Percentiles rank a stretch among this genome's conserved stretches.
Evolutionary conservation across 2,888 invertebrate genomes (phyloP).

Genomic region (Brachyptera risi): DNA sequence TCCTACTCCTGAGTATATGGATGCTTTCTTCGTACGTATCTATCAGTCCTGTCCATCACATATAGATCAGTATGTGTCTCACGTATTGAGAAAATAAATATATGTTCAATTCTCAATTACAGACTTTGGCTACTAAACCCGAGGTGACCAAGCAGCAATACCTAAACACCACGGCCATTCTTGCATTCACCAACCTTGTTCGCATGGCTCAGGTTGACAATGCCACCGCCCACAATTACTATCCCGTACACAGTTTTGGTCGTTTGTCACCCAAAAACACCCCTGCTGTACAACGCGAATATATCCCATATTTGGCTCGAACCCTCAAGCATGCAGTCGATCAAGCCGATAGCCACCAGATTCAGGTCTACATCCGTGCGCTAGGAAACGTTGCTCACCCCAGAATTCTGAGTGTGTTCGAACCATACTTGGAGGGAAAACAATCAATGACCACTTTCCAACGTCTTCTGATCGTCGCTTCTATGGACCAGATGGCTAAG

Average conservation of each 20-base stretch:
- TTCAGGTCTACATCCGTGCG: conserved; percentile 59
- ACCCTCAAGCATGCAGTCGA: conserved; percentile 53
- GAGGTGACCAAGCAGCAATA: conserved; percentile 50
- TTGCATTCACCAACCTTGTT: conserved; percentile 57
- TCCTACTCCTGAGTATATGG: conserved; percentile 61
- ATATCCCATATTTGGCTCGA: conserved; percentile 56
- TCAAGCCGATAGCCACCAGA: conserved; percentile 51
- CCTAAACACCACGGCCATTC: conserved; percentile 55
- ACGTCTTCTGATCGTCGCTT: conserved; percentile 58
- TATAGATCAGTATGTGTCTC: too few species aligned
- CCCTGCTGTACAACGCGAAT: conserved; percentile 51
- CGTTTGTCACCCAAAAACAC: conserved; percentile 52
- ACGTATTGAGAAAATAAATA: too few species aligned
- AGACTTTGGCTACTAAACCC: conserved; percentile 51
- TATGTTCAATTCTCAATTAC: too few species aligned
- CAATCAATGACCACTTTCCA: conserved; percentile 55
- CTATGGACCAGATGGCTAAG: conserved; percentile 51
- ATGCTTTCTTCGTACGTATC: conserved; percentile 52
- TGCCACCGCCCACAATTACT: conserved; percentile 54
- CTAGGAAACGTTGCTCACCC: conserved; percentile 63
- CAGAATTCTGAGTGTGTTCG: conserved; percentile 55
- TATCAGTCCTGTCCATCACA: too few species aligned
- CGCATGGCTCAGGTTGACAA: conserved; percentile 58
- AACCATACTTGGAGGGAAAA: conserved; percentile 64
- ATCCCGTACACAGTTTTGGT: conserved; percentile 63